These are phyloP conservation scores for Chloroceryle inda DNA, from an alignment of 2,797 vertebrate species.

Conservation along the genomic window DNA sequence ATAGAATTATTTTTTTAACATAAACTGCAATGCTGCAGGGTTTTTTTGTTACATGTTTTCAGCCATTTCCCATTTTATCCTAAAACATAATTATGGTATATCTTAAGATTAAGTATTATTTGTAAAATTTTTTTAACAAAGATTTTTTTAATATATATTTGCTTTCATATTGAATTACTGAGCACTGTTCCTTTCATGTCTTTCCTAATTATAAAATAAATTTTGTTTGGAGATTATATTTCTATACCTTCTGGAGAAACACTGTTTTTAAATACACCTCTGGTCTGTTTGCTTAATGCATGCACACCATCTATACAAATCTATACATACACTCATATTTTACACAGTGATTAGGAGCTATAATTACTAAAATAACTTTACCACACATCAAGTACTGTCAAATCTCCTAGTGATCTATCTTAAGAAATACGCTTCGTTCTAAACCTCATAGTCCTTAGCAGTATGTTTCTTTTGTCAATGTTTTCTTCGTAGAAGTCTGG, in stretches of 20 bases:
- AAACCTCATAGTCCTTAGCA: neutral
- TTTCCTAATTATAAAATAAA: constrained; percentile 72
- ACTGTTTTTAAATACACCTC: neutral
- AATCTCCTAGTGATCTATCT: neutral
- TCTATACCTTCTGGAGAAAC: constrained; percentile 34
- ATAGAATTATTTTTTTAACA: constrained; percentile 36
- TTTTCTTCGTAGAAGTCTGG: neutral
- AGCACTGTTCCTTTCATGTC: constrained; percentile 59
- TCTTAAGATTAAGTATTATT: constrained; percentile 44
- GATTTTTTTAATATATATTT: constrained; percentile 68
- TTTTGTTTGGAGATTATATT: constrained; percentile 24
- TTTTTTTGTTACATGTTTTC: neutral
- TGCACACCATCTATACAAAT: neutral
- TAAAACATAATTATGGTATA: constrained; percentile 33
- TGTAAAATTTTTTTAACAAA: constrained; percentile 68
- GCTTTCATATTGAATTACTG: constrained; percentile 49
- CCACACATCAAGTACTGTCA: neutral
- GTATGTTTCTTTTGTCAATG: neutral
- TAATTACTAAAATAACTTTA: neutral
- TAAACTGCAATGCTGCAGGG: constrained; percentile 28
- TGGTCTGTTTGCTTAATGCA: neutral
- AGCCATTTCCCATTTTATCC: constrained; percentile 25
- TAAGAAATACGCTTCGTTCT: neutral
- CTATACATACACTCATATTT: neutral
- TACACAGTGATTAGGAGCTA: neutral